These are phyloP conservation scores for Tragelaphus strepsiceros DNA, from an alignment of 2,113 vertebrate species.

Conservation along the genomic window DNA sequence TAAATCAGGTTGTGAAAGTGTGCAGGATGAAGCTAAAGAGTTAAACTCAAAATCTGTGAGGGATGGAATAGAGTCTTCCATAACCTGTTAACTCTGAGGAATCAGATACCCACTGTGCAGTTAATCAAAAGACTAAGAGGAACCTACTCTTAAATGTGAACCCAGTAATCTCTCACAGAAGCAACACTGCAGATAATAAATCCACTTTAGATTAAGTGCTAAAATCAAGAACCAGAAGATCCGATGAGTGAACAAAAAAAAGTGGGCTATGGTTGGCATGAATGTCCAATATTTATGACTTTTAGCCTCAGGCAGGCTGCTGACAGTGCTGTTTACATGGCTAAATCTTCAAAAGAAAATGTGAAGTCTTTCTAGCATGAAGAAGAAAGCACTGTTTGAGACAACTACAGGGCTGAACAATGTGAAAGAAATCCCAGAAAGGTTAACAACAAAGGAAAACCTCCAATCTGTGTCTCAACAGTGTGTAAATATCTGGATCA, in stretches of 20 bases:
- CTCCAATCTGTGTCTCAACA: not conserved
- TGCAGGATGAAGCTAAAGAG: not conserved
- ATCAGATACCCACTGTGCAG: not conserved
- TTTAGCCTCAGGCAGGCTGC: not conserved
- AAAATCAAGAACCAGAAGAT: not conserved
- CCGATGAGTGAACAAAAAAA: not conserved
- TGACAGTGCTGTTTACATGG: not conserved
- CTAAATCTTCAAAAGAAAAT: not conserved
- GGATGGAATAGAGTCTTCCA: not conserved
- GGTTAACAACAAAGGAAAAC: not conserved
- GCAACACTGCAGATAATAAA: not conserved
- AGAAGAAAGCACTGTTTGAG: not conserved
- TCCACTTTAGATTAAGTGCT: not conserved
- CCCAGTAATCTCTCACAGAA: not conserved
- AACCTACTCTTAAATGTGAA: not conserved
- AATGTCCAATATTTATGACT: not conserved
- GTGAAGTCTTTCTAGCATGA: not conserved
- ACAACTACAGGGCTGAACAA: not conserved
- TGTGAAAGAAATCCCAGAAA: not conserved
- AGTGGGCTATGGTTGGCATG: not conserved
- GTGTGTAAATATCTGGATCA: not conserved
- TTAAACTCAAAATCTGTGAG: not conserved
- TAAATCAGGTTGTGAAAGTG: not conserved
- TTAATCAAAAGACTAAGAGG: not conserved
- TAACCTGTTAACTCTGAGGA: not conserved